Conservation (phyloP, 2,113 vertebrate genomes). For the Vombatus ursinus region DNA sequence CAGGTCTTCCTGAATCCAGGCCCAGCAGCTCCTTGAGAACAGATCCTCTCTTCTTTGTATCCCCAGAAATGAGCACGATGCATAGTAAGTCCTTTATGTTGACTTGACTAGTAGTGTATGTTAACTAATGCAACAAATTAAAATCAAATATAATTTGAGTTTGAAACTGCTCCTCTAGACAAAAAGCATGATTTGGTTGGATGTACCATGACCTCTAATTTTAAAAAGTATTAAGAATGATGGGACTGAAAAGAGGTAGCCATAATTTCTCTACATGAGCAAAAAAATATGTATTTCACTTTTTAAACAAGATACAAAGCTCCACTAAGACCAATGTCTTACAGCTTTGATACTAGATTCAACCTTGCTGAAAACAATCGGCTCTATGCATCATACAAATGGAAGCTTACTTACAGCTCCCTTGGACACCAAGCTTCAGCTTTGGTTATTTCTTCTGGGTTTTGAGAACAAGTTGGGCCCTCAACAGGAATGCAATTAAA, state of each 20-base stretch:
- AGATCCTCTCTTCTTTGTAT: neutral
- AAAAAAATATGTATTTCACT: conserved; percentile 4
- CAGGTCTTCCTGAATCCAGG: neutral
- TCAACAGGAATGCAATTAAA: conserved; percentile 5
- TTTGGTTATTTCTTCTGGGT: conserved; percentile 2
- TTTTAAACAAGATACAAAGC: neutral
- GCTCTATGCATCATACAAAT: neutral
- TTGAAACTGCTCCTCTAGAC: conserved; percentile 25
- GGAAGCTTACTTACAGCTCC: neutral
- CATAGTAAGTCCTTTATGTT: neutral
- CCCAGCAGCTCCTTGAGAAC: neutral
- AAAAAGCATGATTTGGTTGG: neutral
- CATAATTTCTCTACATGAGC: conserved; percentile 21
- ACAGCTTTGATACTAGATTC: neutral
- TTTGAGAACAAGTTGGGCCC: conserved; percentile 19
- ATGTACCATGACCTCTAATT: neutral
- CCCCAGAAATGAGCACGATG: neutral
- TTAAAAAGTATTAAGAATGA: neutral
- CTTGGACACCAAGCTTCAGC: neutral
- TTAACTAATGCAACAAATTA: neutral
- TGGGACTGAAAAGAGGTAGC: conserved; percentile 14
- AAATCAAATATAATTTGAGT: neutral
- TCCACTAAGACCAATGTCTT: neutral
- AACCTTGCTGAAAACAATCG: neutral
- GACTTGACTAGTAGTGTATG: neutral